A percentile compares a stretch with the other conserved stretches of the same genome.
Evolutionary conservation across 2,113 vertebrate species (phyloP).

Genomic region (Pseudois nayaur): DNA sequence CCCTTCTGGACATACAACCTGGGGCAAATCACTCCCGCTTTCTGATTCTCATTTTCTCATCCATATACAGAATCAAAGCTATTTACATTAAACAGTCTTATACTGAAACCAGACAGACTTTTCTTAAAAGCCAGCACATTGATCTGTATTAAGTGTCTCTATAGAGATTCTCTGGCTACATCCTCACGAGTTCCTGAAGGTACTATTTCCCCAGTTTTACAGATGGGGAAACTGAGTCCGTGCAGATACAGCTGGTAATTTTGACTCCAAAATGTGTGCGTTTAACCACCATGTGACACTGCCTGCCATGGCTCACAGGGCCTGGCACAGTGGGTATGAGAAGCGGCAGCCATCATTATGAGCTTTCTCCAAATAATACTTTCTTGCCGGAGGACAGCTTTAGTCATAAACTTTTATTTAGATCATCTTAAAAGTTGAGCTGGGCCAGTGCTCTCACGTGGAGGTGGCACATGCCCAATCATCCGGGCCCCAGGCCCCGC

Average conservation of each 20-base stretch:
- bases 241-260: not conserved
- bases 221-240: not conserved
- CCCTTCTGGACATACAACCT: not conserved
- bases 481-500: not conserved
- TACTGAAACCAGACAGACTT: not conserved
- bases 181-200: not conserved
- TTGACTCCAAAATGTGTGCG: not conserved
- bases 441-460: not conserved
- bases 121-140: not conserved
- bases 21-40: not conserved
- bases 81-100: not conserved
- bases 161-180: not conserved
- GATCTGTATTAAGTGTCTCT: not conserved
- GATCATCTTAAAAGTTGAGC: not conserved
- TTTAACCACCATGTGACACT: not conserved
- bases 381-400: not conserved
- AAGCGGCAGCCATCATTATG: not conserved
- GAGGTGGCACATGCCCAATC: not conserved
- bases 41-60: not conserved
- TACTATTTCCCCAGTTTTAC: not conserved
- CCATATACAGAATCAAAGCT: not conserved
- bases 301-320: rapidly evolving
- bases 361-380: no score
- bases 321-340: not conserved
- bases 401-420: not conserved